These are phyloP conservation scores for Bolinopsis microptera DNA, from an alignment of 37 sponge, comb jelly and placozoan species.

Conservation along the genomic window DNA sequence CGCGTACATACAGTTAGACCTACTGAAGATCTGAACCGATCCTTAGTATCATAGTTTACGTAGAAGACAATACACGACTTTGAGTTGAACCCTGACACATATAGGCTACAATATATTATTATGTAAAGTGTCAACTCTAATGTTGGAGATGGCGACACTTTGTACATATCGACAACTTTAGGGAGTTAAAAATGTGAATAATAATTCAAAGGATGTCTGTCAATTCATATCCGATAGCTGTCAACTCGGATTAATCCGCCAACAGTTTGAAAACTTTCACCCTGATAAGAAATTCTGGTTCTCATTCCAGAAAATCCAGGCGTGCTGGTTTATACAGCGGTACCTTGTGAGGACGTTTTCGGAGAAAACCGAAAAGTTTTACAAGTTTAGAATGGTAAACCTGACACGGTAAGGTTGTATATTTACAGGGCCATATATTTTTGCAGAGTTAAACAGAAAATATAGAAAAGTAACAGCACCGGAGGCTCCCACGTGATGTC, in stretches of 20 bases:
- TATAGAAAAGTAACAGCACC: background rate
- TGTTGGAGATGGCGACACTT: too few relatives aligned
- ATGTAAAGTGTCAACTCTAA: too few relatives aligned
- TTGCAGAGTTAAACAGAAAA: background rate
- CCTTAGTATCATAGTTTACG: too few relatives aligned
- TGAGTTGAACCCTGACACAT: too few relatives aligned
- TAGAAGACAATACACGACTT: too few relatives aligned
- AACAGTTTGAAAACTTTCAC: background rate
- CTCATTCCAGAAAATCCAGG: background rate
- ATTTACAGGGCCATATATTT: background rate
- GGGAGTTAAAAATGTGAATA: too few relatives aligned
- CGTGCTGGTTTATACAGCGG: background rate
- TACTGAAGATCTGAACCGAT: too few relatives aligned
- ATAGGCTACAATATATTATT: too few relatives aligned
- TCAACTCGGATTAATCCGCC: too few relatives aligned
- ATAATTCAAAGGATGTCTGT: background rate
- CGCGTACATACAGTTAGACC: too few relatives aligned
- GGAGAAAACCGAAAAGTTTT: background rate
- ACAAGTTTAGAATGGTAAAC: background rate
- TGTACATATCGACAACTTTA: too few relatives aligned
- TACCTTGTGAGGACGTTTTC: background rate
- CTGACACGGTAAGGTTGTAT: background rate
- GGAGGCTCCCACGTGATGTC: background rate
- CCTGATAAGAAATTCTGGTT: background rate
- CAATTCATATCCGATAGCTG: background rate